Percentiles rank a stretch among this genome's conserved stretches.
phyloP scores from a whole-genome alignment of 2,797 vertebrate genomes.

The Odontamblyopus lacepedii region DNA sequence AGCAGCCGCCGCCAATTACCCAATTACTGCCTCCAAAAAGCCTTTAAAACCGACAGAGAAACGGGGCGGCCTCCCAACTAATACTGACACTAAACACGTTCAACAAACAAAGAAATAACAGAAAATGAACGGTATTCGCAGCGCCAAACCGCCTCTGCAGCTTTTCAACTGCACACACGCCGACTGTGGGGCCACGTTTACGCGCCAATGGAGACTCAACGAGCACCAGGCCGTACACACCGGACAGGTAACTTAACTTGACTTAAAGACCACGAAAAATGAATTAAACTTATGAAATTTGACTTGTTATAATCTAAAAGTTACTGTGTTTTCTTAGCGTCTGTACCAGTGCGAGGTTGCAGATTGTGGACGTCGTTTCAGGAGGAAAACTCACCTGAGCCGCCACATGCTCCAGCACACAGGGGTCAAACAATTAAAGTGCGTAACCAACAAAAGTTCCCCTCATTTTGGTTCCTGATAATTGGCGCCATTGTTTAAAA shows the following conservation, averaged over 20 bases:
- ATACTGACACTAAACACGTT: accelerated
- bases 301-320: background rate
- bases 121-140: slow-evolving; percentile 50
- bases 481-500: too few relatives aligned
- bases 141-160: slow-evolving; percentile 18
- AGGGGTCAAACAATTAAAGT: slow-evolving; percentile 63
- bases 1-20: slow-evolving; percentile 29
- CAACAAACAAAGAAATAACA: background rate
- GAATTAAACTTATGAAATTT: background rate
- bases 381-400: slow-evolving; percentile 64
- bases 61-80: background rate
- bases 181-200: slow-evolving; percentile 71
- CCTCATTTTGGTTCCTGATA: accelerated
- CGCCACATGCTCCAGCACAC: slow-evolving; percentile 68
- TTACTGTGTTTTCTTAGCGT: slow-evolving; percentile 48
- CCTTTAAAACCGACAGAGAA: slow-evolving; percentile 37
- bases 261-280: background rate
- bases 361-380: slow-evolving; percentile 67
- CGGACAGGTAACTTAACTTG: slow-evolving; percentile 57
- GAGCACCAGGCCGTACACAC: slow-evolving; percentile 74
- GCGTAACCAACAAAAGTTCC: background rate
- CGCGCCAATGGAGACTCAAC: slow-evolving; percentile 62
- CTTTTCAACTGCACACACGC: slow-evolving; percentile 58
- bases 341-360: slow-evolving; percentile 57
- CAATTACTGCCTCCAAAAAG: slow-evolving; percentile 15